phyloP scores from a whole-genome alignment of 2,113 vertebrate genomes.

The Toxotes jaculatrix region DNA sequence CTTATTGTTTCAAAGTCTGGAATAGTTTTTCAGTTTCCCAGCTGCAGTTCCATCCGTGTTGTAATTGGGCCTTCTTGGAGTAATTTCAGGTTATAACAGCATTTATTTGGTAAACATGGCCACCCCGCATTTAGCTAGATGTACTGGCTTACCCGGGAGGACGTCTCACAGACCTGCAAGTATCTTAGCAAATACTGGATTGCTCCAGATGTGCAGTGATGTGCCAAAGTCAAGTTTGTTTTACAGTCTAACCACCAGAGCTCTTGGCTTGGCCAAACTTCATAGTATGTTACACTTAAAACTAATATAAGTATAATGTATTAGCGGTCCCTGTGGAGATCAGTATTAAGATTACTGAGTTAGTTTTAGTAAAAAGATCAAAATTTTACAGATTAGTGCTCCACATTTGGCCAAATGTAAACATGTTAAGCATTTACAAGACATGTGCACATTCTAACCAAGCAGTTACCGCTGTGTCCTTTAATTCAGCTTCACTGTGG shows the following conservation, averaged over 20 bases:
- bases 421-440: constrained; percentile 16
- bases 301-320: constrained; percentile 28
- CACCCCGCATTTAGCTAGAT: constrained; percentile 29
- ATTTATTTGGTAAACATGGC: constrained; percentile 4
- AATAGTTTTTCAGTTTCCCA: constrained; percentile 17
- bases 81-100: constrained; percentile 19
- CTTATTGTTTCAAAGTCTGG: constrained; percentile 40
- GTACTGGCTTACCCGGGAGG: constrained; percentile 12
- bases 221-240: constrained; percentile 75
- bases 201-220: constrained; percentile 56
- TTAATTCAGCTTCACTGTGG: constrained; percentile 33
- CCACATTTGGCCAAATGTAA: constrained; percentile 41
- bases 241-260: constrained; percentile 38
- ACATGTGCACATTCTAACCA: constrained; percentile 25
- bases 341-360: constrained; percentile 63
- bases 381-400: constrained; percentile 10
- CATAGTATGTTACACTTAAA: constrained; percentile 17
- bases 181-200: constrained; percentile 32
- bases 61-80: neutral
- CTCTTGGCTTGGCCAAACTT: constrained; percentile 49
- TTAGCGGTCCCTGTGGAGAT: constrained; percentile 57
- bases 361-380: neutral
- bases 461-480: constrained; percentile 51
- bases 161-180: constrained; percentile 32
- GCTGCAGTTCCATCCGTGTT: neutral